Base-by-base conservation (phyloP, 2,888 invertebrate genomes). In the Allacma fusca region DNA sequence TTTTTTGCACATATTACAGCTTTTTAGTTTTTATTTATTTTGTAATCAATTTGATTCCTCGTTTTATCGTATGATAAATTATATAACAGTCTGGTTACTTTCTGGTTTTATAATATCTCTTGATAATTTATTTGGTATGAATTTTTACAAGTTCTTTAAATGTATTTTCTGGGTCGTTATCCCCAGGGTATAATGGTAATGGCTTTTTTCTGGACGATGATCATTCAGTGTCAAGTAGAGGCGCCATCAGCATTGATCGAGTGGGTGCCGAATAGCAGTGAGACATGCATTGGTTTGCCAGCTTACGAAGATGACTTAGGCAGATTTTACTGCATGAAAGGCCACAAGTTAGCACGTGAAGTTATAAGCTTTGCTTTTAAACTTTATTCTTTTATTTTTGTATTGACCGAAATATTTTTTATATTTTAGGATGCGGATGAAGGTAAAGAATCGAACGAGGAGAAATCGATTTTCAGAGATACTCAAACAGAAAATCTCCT, bases 151-250 rank as follows among this genome's bases (percentile, higher is more conserved):
- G 5, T 34, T 9, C 34, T 34, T 9, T 9, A n/a, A n/a, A 34
- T 34, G 4, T 4, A 34, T 34, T 34, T 34, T 34, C n/a, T n/a
- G n/a, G n/a, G n/a, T n/a, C n/a, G 21, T 9, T 19, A 57, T n/a
- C 4, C 26, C 2, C 24, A 71, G 71, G 71, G 71, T 2, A 7
- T 71, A 1, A 71, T 71, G 71, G 21, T 34, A 2, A 43, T 71
- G 43, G 23, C 50, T 2, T 71, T 71, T 23, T 71, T 71, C 50
- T 71, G 71, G 71, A 71, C 71, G 16, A 71, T 71, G 71, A 71
- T 71, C 7, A 71, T 71, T 23, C 71, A 71, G 50, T 71, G 71
- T 34, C 50, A 43, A 19, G 73, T 62, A 13, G 73, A 74, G 24
- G 62, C 59, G 24, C 62, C 73, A 4, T 29, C 29, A 13, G 62